Base-by-base conservation (phyloP, 1,140 invertebrate genomes). In the Rhopalosiphum padi region DNA sequence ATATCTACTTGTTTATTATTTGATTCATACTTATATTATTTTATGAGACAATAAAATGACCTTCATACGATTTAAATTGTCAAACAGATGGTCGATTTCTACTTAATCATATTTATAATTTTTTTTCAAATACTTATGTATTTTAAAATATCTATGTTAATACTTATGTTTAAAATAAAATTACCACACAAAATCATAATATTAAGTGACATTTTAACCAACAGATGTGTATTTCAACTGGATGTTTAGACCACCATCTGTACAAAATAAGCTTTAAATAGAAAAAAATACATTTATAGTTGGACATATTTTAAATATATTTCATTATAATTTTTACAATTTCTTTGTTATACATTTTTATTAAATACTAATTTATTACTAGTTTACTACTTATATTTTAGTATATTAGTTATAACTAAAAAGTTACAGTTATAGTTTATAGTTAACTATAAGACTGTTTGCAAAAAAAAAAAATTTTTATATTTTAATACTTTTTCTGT, bases 31-130 rank as follows among this genome's bases (percentile, higher is more conserved):
- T 4, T 86, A 46, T 43, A 86, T 43, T 25, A 86, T 30, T 46
- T 30, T 43, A 46, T 46, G 25, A 46, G 48, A 51, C 30, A 87
- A 87, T 87, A 48, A 46, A 87, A 87, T 87, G 86, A 87, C 86
- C 86, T 87, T 87, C 85, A 48, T 51, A 51, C 23, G 43, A 46
- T 87, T 87, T 15, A 51, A 87, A 48, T 30, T 48, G 18, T n/a
- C 30, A n/a, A 87, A 87, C 86, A 87, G 86, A 87, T 87, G 86
- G 86, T 87, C 46, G 11, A n/a, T 48, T 48, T 22, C 7, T 87
- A 48, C 86, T 87, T 21, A 0, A 48, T 46, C 5, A 51, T 87
- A 9, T 48, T 51, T 35, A 23, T 87, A 18, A 48, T n/a, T 15
- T 15, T 11, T 46, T 46, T 46, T 21, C 25, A 87, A 87, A 43